Base-by-base conservation (phyloP, 2,888 invertebrate species). In the Limnephilus auricula region DNA sequence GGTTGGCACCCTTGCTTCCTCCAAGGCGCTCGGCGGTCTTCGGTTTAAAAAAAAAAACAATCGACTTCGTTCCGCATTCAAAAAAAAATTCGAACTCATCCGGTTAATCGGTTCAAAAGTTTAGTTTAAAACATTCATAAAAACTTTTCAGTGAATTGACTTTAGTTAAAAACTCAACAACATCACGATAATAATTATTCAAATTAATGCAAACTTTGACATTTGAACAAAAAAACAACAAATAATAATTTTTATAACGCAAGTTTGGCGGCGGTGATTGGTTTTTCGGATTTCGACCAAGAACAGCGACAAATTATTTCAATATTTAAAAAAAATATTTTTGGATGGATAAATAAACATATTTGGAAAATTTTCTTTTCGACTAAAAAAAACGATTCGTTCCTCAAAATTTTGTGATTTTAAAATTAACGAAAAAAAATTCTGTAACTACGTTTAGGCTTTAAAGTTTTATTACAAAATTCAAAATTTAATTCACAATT, bases 361-460 rank as follows among this genome's bases (percentile, higher is more conserved):
- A 88, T 88, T 87, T 90, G 92, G 89, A 90, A 79, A 37, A 79
- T 90, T 90, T 89, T 78, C 85, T 90, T 92, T 92, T 92, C 91
- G 91, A 91, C 91, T 89, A 92, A 91, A 80, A n/a, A 92, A 90
- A 93, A 92, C 93, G 92, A 92, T 92, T 93, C 95, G 96, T 96
- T 96, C 96, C 96, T 96, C 96, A 96, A 95, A 95, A 95, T 95
- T 95, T 96, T 96, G 96, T 96, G 96, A 96, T 96, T 95, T 95
- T 95, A 95, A 95, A 95, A 95, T 95, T 95, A 94, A 95, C 95
- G 94, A 92, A 92, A 92, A n/a, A 65, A 93, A 95, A 85, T 90
- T 91, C 91, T 90, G 90, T 92, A 90, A 92, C 90, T 90, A 92
- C 78, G 88, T 90, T 92, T 92, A 92, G 92, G 90, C 90, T 92